Evolutionary conservation across 2,113 vertebrate species (phyloP), one percentile per base, ranked within the genome.

Genomic region (Dinomys branickii): DNA sequence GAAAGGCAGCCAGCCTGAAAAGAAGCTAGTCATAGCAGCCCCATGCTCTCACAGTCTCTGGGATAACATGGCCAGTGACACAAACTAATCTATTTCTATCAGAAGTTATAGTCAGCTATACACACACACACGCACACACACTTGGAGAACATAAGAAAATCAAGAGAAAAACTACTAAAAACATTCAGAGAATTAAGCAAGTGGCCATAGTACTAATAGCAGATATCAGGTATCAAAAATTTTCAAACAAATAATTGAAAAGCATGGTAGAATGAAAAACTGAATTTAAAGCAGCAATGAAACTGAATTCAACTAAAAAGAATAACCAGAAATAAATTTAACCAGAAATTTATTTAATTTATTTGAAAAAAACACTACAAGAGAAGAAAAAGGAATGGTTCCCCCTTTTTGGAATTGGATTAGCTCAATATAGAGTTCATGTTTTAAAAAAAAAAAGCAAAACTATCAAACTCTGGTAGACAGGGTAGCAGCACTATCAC

Each of bases 151-250:
- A 17, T 22, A 71, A 58, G n/a, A 82, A 41, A 52, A 92, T 75
- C 71, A 78, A 96, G 52, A 88, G 90, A 75, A 92, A 85, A 75
- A 41, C 44, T n/a, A 59, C 4, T 73, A 50, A 92, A 24, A 85
- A 50, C 13, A 61, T 44, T 26, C 41, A 73, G 44, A 73, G 52
- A 63, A 92, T 56, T 92, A 52, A 82, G 35, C 71, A 71, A 82
- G n/a, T 38, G 26, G 9, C 13, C 73, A 54, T n/a, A 35, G 52
- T 67, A 82, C 38, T 65, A 89, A 91, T 2, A 92, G 67, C 19
- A 33, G 59, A 61, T 16, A 85, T 56, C 13, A 59, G 33, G 65
- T 56, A 44, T 38, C 52, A 63, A 80, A 47, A 44, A 65, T 7
- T 71, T 92, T 54, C n/a, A 91, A 6, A 58, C 47, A 77, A 22